A percentile compares a stretch with the other conserved stretches of the same genome.
These are phyloP conservation scores for Apis laboriosa DNA, from an alignment of 1,140 invertebrate genomes.

Conservation along the genomic window DNA sequence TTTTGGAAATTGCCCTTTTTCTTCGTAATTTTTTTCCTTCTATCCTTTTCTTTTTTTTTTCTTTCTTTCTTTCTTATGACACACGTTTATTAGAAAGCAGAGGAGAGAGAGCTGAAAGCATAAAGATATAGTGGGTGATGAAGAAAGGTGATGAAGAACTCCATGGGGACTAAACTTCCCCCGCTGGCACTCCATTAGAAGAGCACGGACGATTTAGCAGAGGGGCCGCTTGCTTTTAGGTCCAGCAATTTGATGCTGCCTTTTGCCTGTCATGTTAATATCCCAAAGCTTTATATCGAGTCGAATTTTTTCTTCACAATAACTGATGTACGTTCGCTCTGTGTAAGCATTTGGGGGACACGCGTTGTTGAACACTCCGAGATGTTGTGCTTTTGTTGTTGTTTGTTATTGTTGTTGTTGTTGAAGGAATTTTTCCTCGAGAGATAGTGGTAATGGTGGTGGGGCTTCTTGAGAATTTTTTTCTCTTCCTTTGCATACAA, in stretches of 20 bases:
- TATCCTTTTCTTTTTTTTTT: background rate
- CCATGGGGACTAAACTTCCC: slow-evolving; percentile 71
- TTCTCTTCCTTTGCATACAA: background rate
- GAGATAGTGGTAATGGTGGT: too few relatives aligned
- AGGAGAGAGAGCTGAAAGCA: background rate
- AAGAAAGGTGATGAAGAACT: background rate
- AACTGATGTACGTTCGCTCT: slow-evolving; percentile 48
- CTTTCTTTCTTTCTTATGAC: background rate
- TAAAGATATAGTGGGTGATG: background rate
- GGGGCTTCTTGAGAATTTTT: background rate
- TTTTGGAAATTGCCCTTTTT: too few relatives aligned
- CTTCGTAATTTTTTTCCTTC: too few relatives aligned
- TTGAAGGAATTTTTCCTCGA: background rate
- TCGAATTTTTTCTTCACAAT: slow-evolving; percentile 63
- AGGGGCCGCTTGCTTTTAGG: slow-evolving; percentile 71
- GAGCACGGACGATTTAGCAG: slow-evolving; percentile 78
- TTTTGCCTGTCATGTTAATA: slow-evolving; percentile 79
- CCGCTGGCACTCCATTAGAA: slow-evolving; percentile 76
- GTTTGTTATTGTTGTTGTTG: too few relatives aligned
- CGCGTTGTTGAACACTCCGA: slow-evolving; percentile 58
- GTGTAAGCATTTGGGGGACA: slow-evolving; percentile 24
- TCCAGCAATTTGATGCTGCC: slow-evolving; percentile 77
- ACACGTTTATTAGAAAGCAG: background rate
- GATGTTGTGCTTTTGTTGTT: slow-evolving; percentile 4
- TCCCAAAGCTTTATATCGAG: slow-evolving; percentile 71